These are phyloP conservation scores for Meiosimyza decipiens DNA, from an alignment of 2,888 invertebrate genomes.

Conservation along the genomic window DNA sequence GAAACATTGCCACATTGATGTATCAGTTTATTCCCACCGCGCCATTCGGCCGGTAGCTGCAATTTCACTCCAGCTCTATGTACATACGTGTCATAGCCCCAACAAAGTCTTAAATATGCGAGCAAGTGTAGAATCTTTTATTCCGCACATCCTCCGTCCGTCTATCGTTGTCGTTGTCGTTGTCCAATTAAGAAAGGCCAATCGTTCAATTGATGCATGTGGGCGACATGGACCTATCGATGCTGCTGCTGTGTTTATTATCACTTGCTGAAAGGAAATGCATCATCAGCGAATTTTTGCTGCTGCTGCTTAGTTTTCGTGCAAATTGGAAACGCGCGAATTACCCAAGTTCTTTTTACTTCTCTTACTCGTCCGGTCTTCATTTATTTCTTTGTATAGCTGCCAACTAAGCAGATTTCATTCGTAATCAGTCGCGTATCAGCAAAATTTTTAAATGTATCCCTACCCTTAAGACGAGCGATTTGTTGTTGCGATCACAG, in stretches of 20 bases:
- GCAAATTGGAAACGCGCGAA: conserved; percentile 36
- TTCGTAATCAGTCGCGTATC: conserved; percentile 14
- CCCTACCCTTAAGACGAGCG: conserved; percentile 9
- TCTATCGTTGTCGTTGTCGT: not conserved
- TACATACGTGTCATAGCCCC: not conserved
- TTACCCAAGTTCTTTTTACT: conserved; percentile 48
- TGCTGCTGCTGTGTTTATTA: conserved; percentile 38
- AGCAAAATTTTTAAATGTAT: conserved; percentile 21
- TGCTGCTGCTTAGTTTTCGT: conserved; percentile 10
- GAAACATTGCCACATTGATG: conserved; percentile 7
- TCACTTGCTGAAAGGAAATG: conserved; percentile 58
- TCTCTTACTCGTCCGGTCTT: conserved; percentile 16
- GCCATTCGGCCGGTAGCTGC: not conserved
- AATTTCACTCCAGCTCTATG: not conserved
- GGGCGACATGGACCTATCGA: conserved; percentile 10
- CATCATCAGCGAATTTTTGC: conserved; percentile 55
- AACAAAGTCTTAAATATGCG: conserved; percentile 2
- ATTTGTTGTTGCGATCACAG: not conserved
- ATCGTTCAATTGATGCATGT: conserved; percentile 32
- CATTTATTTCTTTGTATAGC: conserved; percentile 7
- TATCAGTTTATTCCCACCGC: not conserved
- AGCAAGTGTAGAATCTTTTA: conserved; percentile 21
- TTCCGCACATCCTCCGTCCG: not conserved
- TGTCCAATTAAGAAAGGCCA: conserved; percentile 33
- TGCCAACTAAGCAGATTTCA: conserved; percentile 27